Evolutionary conservation across 2,888 invertebrate species (phyloP).

Genomic region (Abrostola tripartita): DNA sequence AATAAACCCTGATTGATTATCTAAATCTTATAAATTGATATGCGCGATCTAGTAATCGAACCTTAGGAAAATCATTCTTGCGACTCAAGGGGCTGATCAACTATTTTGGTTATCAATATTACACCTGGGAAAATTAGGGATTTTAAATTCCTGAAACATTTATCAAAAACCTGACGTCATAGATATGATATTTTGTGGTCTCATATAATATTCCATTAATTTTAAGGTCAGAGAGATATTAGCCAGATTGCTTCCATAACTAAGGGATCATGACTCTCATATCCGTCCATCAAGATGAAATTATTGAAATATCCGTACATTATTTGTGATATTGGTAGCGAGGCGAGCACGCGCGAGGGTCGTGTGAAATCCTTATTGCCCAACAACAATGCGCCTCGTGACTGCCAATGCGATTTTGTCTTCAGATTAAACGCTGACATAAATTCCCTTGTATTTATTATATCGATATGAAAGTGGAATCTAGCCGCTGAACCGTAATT

Average conservation of each 20-base stretch:
- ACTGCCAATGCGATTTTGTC: conserved; percentile 79
- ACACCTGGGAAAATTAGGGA: background rate
- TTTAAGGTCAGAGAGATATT: conserved; percentile 46
- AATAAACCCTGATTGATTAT: too few species aligned
- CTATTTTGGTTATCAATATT: background rate
- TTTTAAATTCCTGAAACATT: conserved; percentile 2
- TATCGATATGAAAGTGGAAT: conserved; percentile 72
- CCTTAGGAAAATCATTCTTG: background rate
- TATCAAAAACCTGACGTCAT: conserved; percentile 3
- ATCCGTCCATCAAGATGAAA: conserved; percentile 70
- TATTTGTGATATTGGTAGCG: conserved; percentile 73
- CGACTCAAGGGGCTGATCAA: background rate
- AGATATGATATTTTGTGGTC: conserved; percentile 25
- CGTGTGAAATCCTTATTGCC: conserved; percentile 81
- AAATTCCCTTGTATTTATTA: conserved; percentile 84
- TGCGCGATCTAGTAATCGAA: too few species aligned
- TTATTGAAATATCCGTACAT: conserved; percentile 70
- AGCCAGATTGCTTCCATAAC: conserved; percentile 50
- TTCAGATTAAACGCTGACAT: conserved; percentile 83
- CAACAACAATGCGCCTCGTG: conserved; percentile 82
- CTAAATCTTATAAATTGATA: too few species aligned
- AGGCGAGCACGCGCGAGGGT: conserved; percentile 71
- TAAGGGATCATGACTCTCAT: conserved; percentile 49
- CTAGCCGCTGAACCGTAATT: conserved; percentile 55
- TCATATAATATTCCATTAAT: conserved; percentile 35